Conservation (phyloP, 2,797 vertebrate species). For the Coilia nasus region DNA sequence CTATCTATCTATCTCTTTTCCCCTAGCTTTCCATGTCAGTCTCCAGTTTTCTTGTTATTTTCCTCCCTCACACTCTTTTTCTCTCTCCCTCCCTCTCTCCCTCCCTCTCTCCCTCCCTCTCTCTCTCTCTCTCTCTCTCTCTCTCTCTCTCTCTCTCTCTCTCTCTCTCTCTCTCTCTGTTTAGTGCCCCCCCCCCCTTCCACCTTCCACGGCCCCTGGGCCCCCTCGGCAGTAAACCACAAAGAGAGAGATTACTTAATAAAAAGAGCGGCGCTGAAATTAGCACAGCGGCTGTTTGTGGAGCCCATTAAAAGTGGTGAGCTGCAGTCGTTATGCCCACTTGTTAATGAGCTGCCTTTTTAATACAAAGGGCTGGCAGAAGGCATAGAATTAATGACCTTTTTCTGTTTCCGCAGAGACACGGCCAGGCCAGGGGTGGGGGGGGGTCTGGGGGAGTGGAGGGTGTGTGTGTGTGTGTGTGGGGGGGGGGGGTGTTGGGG, state of each 20-base stretch:
- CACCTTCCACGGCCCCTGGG: not conserved
- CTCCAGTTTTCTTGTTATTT: not conserved
- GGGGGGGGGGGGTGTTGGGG: not conserved
- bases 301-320: slow-evolving; percentile 60
- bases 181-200: not conserved
- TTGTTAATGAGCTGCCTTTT: slow-evolving; percentile 54
- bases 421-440: not conserved
- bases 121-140: not conserved
- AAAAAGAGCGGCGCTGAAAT: slow-evolving; percentile 61
- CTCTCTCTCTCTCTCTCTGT: not conserved
- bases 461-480: too few relatives aligned
- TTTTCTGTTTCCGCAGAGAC: not conserved
- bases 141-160: not conserved
- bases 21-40: too few relatives aligned
- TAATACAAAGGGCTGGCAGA: slow-evolving; percentile 53
- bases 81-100: not conserved
- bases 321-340: slow-evolving; percentile 61
- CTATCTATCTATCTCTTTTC: slow-evolving; percentile 30
- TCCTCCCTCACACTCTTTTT: not conserved
- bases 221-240: slow-evolving; percentile 11
- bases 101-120: not conserved
- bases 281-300: slow-evolving; percentile 57
- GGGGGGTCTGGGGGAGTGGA: too few relatives aligned
- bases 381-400: slow-evolving; percentile 18
- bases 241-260: slow-evolving; percentile 55